Percentiles rank a stretch among this genome's conserved stretches.
phyloP scores from a whole-genome alignment of 1,140 invertebrate genomes.

The Antheraea mylitta region DNA sequence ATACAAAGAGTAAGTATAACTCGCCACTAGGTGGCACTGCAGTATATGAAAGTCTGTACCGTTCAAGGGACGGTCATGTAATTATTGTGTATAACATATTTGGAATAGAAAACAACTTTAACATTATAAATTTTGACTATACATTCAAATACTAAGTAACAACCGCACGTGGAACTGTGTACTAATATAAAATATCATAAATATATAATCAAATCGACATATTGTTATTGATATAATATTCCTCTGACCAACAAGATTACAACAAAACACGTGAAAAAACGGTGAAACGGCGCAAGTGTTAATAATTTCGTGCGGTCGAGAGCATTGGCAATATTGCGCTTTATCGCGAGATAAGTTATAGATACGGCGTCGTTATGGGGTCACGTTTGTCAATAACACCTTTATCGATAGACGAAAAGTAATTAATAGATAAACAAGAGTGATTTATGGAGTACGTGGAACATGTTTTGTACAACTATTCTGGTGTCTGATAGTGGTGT shows the following conservation, averaged over 20 bases:
- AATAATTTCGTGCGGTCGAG: slow-evolving; percentile 30
- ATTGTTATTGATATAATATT: neutral
- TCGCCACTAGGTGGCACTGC: too few species aligned
- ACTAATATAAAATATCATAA: too few species aligned
- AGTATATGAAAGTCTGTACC: too few species aligned
- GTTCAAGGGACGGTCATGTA: too few species aligned
- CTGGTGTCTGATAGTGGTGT: neutral
- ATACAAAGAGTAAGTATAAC: too few species aligned
- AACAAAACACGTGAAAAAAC: slow-evolving; percentile 8
- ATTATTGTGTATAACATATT: too few species aligned
- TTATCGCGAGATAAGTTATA: slow-evolving; percentile 32
- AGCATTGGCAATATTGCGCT: slow-evolving; percentile 31
- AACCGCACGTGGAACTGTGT: too few species aligned
- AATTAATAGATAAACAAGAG: slow-evolving; percentile 23
- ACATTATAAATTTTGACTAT: too few species aligned
- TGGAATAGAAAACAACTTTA: too few species aligned
- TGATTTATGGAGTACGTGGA: slow-evolving; percentile 14
- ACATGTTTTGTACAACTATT: slow-evolving; percentile 5
- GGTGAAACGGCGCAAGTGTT: slow-evolving; percentile 18
- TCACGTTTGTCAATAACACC: slow-evolving; percentile 23
- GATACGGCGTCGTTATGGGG: slow-evolving; percentile 24
- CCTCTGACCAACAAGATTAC: neutral
- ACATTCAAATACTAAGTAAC: too few species aligned
- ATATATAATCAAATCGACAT: too few species aligned
- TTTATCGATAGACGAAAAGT: slow-evolving; percentile 24